These are phyloP conservation scores for Alfaro cultratus DNA, from an alignment of 2,797 vertebrate genomes.

Conservation along the genomic window DNA sequence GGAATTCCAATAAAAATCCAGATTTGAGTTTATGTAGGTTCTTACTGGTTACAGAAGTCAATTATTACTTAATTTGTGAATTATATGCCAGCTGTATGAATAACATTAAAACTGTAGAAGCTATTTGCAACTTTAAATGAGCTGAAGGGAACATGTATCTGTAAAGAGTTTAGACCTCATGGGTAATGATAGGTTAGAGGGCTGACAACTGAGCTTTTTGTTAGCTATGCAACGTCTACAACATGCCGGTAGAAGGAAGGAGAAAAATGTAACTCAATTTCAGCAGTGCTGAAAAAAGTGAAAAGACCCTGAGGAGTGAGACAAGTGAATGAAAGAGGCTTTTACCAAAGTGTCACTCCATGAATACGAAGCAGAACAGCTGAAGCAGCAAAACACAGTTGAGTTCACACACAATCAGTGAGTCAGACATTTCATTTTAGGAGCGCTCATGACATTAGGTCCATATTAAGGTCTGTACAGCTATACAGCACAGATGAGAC, in stretches of 20 bases:
- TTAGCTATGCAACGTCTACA: constrained; percentile 36
- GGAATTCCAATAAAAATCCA: constrained; percentile 30
- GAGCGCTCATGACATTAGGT: constrained; percentile 7
- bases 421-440: constrained; percentile 23
- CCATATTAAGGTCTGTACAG: constrained; percentile 30
- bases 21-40: constrained; percentile 27
- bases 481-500: constrained; percentile 20
- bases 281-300: constrained; percentile 25
- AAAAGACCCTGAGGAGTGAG: constrained; percentile 38
- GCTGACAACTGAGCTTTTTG: constrained; percentile 17
- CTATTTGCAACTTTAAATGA: background rate
- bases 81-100: background rate
- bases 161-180: background rate
- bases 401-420: constrained; percentile 31
- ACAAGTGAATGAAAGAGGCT: constrained; percentile 39
- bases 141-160: background rate
- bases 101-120: background rate
- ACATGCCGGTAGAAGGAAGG: constrained; percentile 32
- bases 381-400: constrained; percentile 55
- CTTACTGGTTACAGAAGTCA: background rate
- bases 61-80: background rate
- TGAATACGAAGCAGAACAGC: constrained; percentile 52
- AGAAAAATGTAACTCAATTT: constrained; percentile 24
- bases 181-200: constrained; percentile 1
- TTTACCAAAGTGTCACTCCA: constrained; percentile 26